These are phyloP conservation scores for Numenius arquata DNA, from an alignment of 2,113 vertebrate species.

Conservation along the genomic window DNA sequence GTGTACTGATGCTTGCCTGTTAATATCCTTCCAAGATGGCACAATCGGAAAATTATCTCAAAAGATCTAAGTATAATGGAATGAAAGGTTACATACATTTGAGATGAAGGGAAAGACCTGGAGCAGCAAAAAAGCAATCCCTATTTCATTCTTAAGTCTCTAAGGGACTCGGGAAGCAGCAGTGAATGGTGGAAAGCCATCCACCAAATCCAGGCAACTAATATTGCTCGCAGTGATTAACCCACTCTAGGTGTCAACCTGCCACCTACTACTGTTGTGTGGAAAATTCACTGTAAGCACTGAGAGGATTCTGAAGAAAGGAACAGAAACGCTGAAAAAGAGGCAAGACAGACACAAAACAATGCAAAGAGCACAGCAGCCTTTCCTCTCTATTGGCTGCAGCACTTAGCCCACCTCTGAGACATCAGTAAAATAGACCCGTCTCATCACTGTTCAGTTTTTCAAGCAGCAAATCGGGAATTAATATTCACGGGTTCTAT, in stretches of 20 bases:
- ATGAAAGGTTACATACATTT: not conserved
- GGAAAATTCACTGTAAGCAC: not conserved
- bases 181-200: not conserved
- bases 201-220: not conserved
- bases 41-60: constrained; percentile 22
- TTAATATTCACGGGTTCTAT: constrained; percentile 75
- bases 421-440: constrained; percentile 24
- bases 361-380: not conserved
- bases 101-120: not conserved
- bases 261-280: not conserved
- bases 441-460: constrained; percentile 67
- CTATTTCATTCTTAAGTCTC: not conserved
- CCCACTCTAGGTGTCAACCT: not conserved
- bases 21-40: constrained; percentile 3
- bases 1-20: not conserved
- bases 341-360: not conserved
- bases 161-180: not conserved
- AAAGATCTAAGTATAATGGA: not conserved
- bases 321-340: not conserved
- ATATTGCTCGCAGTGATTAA: not conserved
- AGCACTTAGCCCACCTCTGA: constrained; percentile 3
- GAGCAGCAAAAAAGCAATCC: not conserved
- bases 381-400: not conserved
- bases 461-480: constrained; percentile 75
- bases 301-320: not conserved